Evolutionary conservation across 2,888 invertebrate species (phyloP), one percentile per base, ranked within the genome.

Genomic region (Erebia palarica): DNA sequence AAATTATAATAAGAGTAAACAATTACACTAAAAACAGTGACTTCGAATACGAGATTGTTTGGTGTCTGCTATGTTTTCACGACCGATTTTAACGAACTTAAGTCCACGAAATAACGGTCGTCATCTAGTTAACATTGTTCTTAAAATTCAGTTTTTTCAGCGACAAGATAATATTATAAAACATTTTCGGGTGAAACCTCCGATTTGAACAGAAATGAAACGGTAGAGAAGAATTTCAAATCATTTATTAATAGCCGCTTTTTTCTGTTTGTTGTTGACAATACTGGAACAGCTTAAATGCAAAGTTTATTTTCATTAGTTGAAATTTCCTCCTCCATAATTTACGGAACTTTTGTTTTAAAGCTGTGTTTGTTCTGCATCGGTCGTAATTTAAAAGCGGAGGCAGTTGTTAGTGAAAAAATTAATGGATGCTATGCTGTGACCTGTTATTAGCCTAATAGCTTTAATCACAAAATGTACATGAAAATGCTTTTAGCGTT

Each of bases 401-500:
- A 71, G 69, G 58, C 53, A 73, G 65, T 71, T 65, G 42, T 59
- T 68, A 55, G 59, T 36, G 16, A 69, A 69, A 69, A 68, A 68
- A 69, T 65, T 70, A 72, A 72, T 70, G 73, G 67, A 75, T 73
- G 63, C 57, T 67, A 57, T 69, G 70, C 66, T 68, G 68, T 66
- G 65, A 72, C 74, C 70, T 73, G 70, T 77, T 70, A 74, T 75
- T 76, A 78, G 68, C 64, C 58, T 73, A 74, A 70, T 73, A 73
- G 73, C 71, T 65, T 73, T 77, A 74, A 75, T 75, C 63, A 75
- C 68, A 76, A 75, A 68, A 75, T 76, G 69, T 67, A 81, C 82
- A 81, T 74, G 81, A 72, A 79, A 81, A 80, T 66, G 79, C 80
- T 79, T 81, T 80, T 75, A 78, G 72, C 47, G 53, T 44, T 53